These are phyloP conservation scores for Teleogryllus oceanicus DNA, from an alignment of 2,888 invertebrate species.

Conservation along the genomic window DNA sequence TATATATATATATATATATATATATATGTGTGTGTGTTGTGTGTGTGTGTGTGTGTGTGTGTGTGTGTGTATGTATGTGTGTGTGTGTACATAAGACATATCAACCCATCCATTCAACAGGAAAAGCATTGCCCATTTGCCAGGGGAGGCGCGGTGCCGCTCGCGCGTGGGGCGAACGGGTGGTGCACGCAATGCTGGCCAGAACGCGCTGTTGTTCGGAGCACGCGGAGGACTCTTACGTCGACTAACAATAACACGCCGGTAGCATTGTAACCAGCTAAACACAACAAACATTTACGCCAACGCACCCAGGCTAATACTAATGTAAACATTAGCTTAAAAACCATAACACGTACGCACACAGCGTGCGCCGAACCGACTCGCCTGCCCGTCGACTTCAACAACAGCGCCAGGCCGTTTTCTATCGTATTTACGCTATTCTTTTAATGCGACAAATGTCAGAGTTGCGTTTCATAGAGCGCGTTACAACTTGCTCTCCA, in stretches of 20 bases:
- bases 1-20: too few species aligned
- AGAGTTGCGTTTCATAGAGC: not conserved
- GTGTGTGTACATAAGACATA: too few species aligned
- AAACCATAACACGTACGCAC: not conserved
- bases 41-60: too few species aligned
- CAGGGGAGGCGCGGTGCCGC: not conserved
- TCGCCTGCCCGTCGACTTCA: not conserved
- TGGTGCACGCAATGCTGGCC: too few species aligned
- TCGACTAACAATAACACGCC: slow-evolving; percentile 7
- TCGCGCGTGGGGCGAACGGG: too few species aligned
- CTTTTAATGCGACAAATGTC: not conserved
- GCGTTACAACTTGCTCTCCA: not conserved
- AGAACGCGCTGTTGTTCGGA: not conserved
- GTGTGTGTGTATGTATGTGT: too few species aligned
- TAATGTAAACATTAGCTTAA: slow-evolving; percentile 10
- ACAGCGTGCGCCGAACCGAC: not conserved
- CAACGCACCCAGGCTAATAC: slow-evolving; percentile 1
- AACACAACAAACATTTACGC: slow-evolving; percentile 18
- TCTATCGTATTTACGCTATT: not conserved
- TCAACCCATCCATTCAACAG: too few species aligned
- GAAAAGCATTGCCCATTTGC: not conserved
- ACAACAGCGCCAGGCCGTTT: not conserved
- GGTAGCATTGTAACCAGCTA: slow-evolving; percentile 9
- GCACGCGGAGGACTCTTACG: not conserved
- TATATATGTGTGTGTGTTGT: too few species aligned